phyloP scores from a whole-genome alignment of 1,140 invertebrate species.

The Choristoneura fumiferana region DNA sequence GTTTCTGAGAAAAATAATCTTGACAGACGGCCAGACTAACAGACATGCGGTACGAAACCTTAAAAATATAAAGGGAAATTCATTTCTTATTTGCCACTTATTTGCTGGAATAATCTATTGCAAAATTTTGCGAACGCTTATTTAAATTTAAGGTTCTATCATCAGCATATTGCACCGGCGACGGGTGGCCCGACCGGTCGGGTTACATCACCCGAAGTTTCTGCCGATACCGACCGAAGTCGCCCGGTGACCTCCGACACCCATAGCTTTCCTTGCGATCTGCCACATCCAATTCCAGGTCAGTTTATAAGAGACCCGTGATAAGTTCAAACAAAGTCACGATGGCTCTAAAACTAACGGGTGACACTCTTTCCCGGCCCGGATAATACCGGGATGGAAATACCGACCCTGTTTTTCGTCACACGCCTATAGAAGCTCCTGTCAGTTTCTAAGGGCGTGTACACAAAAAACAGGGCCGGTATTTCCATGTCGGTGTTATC shows the following conservation, averaged over 20 bases:
- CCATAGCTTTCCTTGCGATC: constrained; percentile 42
- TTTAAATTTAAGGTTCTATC: constrained; percentile 9
- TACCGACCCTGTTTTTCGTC: too few relatives aligned
- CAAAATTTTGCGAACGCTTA: constrained; percentile 10
- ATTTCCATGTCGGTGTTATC: too few relatives aligned
- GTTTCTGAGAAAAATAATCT: too few relatives aligned
- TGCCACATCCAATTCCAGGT: constrained; percentile 42
- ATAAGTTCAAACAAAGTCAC: constrained; percentile 17
- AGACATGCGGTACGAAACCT: too few relatives aligned
- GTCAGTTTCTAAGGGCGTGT: too few relatives aligned
- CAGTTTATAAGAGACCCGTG: constrained; percentile 33
- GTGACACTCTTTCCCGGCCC: too few relatives aligned
- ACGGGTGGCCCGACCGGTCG: constrained; percentile 34
- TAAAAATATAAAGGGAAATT: too few relatives aligned
- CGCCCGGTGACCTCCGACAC: constrained; percentile 54
- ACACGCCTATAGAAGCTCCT: too few relatives aligned
- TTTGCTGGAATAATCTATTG: neutral
- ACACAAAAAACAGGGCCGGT: too few relatives aligned
- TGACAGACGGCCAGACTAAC: too few relatives aligned
- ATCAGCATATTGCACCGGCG: constrained; percentile 15
- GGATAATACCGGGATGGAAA: too few relatives aligned
- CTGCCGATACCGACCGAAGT: constrained; percentile 42
- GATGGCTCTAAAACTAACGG: constrained; percentile 27
- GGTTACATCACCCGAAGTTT: constrained; percentile 44
- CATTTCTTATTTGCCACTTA: neutral